A percentile compares a stretch with the other conserved stretches of the same genome.
Evolutionary conservation across 2,797 vertebrate genomes (phyloP).

Genomic region (Ptychobarbus kaznakovi): DNA sequence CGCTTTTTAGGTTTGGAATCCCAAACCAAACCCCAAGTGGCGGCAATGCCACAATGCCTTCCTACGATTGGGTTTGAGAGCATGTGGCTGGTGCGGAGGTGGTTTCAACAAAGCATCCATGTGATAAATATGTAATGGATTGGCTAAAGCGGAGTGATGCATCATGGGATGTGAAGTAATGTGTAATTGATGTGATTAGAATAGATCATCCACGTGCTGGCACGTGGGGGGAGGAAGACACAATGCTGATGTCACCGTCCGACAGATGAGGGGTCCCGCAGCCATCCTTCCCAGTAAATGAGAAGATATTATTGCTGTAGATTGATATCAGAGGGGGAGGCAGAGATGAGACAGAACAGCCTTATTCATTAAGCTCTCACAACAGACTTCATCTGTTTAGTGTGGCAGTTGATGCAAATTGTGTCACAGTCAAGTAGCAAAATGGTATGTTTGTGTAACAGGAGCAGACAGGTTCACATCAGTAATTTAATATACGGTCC

Average conservation of each 20-base stretch:
- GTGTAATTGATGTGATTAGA: slow-evolving; percentile 63
- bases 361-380: slow-evolving; percentile 51
- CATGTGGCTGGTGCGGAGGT: slow-evolving; percentile 18
- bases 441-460: slow-evolving; percentile 54
- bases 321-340: slow-evolving; percentile 53
- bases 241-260: slow-evolving; percentile 38
- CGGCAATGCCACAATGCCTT: slow-evolving; percentile 50
- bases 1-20: slow-evolving; percentile 39
- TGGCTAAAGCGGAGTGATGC: slow-evolving; percentile 62
- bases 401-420: slow-evolving; percentile 58
- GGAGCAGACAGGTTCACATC: slow-evolving; percentile 49
- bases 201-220: slow-evolving; percentile 61
- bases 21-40: slow-evolving; percentile 3
- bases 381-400: slow-evolving; percentile 60
- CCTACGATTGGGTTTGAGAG: not conserved
- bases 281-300: slow-evolving; percentile 57
- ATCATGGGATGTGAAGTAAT: slow-evolving; percentile 61
- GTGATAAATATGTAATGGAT: slow-evolving; percentile 65
- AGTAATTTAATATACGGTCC: slow-evolving; percentile 45
- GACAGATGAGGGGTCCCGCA: slow-evolving; percentile 45
- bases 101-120: slow-evolving; percentile 46
- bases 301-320: slow-evolving; percentile 57
- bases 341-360: slow-evolving; percentile 55
- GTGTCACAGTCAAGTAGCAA: slow-evolving; percentile 47
- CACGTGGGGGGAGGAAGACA: slow-evolving; percentile 50